Evolutionary conservation across 2,797 vertebrate genomes (phyloP).

Genomic region (Denticeps clupeoides): DNA sequence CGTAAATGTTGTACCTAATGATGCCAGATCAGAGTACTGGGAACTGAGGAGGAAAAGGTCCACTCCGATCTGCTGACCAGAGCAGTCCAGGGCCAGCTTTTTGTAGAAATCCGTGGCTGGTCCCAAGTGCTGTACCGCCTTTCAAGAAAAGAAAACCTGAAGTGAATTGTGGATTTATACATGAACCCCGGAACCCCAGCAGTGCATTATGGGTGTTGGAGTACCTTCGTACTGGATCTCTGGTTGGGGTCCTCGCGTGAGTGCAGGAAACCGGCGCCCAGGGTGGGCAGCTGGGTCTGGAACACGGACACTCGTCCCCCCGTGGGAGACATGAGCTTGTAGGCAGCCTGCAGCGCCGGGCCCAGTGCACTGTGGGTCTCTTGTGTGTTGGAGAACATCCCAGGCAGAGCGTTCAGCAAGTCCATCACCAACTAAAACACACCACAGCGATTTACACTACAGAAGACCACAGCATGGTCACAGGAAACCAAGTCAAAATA

Average conservation of each 20-base stretch:
- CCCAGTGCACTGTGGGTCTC: slow-evolving; percentile 92
- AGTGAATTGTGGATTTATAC: no score
- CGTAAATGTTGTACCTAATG: slow-evolving; percentile 59
- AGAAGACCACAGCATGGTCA: background rate
- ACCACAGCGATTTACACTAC: slow-evolving; percentile 18
- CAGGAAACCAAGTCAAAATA: slow-evolving; percentile 29
- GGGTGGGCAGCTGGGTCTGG: slow-evolving; percentile 85
- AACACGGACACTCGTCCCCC: slow-evolving; percentile 89
- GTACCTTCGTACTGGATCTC: slow-evolving; percentile 91
- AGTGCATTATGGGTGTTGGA: no score
- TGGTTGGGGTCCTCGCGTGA: slow-evolving; percentile 94
- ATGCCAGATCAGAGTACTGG: slow-evolving; percentile 89
- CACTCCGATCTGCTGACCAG: slow-evolving; percentile 89
- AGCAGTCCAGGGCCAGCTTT: slow-evolving; percentile 96
- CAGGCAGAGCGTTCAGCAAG: slow-evolving; percentile 73
- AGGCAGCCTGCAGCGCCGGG: slow-evolving; percentile 87
- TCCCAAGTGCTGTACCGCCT: slow-evolving; percentile 90
- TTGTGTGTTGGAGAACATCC: slow-evolving; percentile 80
- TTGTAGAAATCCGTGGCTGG: slow-evolving; percentile 98
- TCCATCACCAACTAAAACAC: slow-evolving; percentile 80
- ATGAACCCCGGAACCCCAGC: no score
- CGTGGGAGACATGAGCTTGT: slow-evolving; percentile 89
- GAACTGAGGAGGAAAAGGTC: slow-evolving; percentile 95
- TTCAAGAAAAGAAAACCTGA: background rate
- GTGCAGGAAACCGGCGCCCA: slow-evolving; percentile 79